Evolutionary conservation across 2,888 invertebrate species (phyloP).

Genomic region (Tiliacea citrago): DNA sequence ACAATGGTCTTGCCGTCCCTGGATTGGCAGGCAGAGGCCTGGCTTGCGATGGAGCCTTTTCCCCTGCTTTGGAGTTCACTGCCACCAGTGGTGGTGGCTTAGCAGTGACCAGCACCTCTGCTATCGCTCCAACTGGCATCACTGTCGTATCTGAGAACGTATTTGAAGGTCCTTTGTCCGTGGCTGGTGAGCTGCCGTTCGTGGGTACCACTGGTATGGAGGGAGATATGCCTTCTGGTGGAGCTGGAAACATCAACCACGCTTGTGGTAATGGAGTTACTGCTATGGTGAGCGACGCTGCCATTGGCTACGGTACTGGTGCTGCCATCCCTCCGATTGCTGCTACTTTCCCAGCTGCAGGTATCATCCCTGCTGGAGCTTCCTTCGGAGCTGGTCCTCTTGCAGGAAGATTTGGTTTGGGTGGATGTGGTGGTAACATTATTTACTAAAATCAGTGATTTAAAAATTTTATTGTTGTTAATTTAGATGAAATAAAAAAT

Average conservation of each 20-base stretch:
- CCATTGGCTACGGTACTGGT: slow-evolving; percentile 35
- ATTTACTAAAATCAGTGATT: slow-evolving; percentile 37
- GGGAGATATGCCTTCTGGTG: slow-evolving; percentile 74
- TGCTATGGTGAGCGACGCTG: slow-evolving; percentile 65
- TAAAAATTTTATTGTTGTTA: slow-evolving; percentile 17
- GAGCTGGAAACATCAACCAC: slow-evolving; percentile 73
- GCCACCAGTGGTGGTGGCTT: slow-evolving; percentile 75
- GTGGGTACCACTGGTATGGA: slow-evolving; percentile 75
- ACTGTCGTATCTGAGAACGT: slow-evolving; percentile 75
- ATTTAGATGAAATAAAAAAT: slow-evolving; percentile 37
- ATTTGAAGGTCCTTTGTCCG: slow-evolving; percentile 73
- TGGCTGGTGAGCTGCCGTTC: slow-evolving; percentile 77
- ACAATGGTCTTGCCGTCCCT: slow-evolving; percentile 28
- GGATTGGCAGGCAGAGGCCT: slow-evolving; percentile 34
- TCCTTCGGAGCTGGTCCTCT: slow-evolving; percentile 25
- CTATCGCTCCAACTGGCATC: slow-evolving; percentile 74
- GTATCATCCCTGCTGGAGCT: slow-evolving; percentile 15
- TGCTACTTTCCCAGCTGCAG: slow-evolving; percentile 31
- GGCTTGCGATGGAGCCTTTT: slow-evolving; percentile 25
- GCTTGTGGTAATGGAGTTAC: slow-evolving; percentile 73
- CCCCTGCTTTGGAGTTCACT: slow-evolving; percentile 66
- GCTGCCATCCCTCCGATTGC: slow-evolving; percentile 51
- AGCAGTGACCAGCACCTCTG: slow-evolving; percentile 72
- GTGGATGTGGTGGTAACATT: slow-evolving; percentile 26
- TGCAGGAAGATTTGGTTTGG: slow-evolving; percentile 27